Conservation (phyloP, 1,140 invertebrate species). For the Drosophila paulistorum region DNA sequence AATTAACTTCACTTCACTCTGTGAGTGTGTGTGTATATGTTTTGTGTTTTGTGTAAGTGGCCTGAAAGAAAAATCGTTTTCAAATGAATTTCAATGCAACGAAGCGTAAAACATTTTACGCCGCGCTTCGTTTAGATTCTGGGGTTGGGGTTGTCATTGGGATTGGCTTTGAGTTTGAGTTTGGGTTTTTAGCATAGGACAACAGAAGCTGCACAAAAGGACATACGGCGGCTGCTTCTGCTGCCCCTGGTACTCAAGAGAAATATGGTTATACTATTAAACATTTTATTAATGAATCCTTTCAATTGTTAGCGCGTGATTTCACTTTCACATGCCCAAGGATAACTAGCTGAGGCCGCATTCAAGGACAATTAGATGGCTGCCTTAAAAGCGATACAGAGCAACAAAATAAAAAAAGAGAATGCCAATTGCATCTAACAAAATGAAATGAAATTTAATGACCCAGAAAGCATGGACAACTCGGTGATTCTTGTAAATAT, state of each 20-base stretch:
- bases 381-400: slow-evolving; percentile 43
- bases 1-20: slow-evolving; percentile 77
- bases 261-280: slow-evolving; percentile 74
- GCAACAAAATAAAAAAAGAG: slow-evolving; percentile 11
- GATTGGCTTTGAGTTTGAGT: slow-evolving; percentile 5
- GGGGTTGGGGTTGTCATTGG: slow-evolving; percentile 21
- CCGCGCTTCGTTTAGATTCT: slow-evolving; percentile 40
- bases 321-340: slow-evolving; percentile 65
- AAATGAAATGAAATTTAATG: slow-evolving; percentile 62
- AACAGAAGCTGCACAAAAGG: slow-evolving; percentile 65
- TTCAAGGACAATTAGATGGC: slow-evolving; percentile 66
- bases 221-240: slow-evolving; percentile 70
- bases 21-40: slow-evolving; percentile 42
- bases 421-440: slow-evolving; percentile 55
- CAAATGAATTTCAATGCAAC: slow-evolving; percentile 82
- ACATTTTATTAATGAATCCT: slow-evolving; percentile 82
- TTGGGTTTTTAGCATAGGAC: slow-evolving; percentile 26
- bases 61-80: slow-evolving; percentile 78
- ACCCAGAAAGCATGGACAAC: slow-evolving; percentile 63
- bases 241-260: slow-evolving; percentile 43
- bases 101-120: slow-evolving; percentile 81
- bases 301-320: slow-evolving; percentile 80
- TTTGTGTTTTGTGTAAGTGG: slow-evolving; percentile 75
- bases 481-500: slow-evolving; percentile 58
- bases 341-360: slow-evolving; percentile 10